A percentile compares a stretch with the other conserved stretches of the same genome.
Conservation (phyloP, 2,888 invertebrate species). For the Ommatoiulus sabulosus region DNA sequence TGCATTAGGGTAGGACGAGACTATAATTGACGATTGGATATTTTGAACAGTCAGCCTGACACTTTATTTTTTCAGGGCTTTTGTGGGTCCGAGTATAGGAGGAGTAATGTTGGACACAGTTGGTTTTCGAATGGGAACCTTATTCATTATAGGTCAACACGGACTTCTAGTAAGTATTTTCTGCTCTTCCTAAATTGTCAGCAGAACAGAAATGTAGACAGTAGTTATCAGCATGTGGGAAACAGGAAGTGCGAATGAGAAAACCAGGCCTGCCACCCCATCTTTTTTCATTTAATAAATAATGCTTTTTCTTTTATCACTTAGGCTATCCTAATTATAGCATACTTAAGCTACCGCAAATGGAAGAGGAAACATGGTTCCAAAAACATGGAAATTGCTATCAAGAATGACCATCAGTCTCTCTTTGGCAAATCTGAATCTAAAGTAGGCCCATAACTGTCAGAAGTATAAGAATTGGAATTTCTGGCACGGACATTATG, state of each 20-base stretch:
- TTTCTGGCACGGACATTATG: neutral
- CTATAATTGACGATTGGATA: neutral
- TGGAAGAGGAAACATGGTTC: conserved; percentile 31
- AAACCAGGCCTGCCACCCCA: no score
- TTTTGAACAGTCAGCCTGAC: neutral
- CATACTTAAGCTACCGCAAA: conserved; percentile 49
- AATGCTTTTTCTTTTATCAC: neutral
- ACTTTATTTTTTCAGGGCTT: conserved; percentile 70
- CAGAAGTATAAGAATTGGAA: neutral
- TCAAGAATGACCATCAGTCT: neutral
- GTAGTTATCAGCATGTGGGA: no score
- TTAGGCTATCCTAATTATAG: conserved; percentile 4
- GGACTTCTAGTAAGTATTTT: conserved; percentile 74
- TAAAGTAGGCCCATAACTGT: neutral
- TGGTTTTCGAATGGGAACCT: conserved; percentile 78
- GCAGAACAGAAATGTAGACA: no score
- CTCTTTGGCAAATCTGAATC: neutral
- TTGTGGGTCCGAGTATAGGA: conserved; percentile 76
- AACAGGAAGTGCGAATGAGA: no score
- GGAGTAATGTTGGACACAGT: conserved; percentile 68
- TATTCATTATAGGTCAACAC: conserved; percentile 78
- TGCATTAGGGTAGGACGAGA: conserved; percentile 76
- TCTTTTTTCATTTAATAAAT: no score
- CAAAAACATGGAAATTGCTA: conserved; percentile 33
- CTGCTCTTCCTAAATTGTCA: no score